Evolutionary conservation across 2,797 vertebrate genomes (phyloP).

Genomic region (Sparidentex hasta): DNA sequence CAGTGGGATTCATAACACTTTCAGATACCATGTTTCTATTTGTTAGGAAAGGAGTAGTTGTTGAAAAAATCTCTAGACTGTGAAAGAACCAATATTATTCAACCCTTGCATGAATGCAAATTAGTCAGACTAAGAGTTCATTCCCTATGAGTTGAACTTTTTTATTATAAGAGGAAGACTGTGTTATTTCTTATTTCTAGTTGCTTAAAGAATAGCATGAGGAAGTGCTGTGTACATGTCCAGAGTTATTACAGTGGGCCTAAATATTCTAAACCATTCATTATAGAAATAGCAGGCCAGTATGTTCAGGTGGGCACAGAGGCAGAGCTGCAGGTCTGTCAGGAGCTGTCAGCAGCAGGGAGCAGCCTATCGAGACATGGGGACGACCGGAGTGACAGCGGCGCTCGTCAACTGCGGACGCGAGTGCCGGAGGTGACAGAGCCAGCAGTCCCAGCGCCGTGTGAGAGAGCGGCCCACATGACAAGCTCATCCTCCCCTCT

Average conservation of each 20-base stretch:
- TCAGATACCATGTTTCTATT: neutral
- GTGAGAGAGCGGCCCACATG: conserved; percentile 47
- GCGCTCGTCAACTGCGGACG: conserved; percentile 44
- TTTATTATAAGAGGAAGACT: no score
- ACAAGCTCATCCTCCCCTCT: conserved; percentile 48
- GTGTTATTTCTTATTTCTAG: neutral
- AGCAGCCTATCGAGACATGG: conserved; percentile 38
- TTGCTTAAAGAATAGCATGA: conserved; percentile 7
- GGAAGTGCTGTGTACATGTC: neutral
- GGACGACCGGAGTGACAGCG: conserved; percentile 67
- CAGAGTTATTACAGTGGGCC: no score
- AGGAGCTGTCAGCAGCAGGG: conserved; percentile 61
- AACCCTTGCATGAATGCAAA: neutral
- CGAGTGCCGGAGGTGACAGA: conserved; percentile 66
- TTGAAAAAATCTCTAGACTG: no score
- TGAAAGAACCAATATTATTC: neutral
- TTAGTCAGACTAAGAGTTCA: neutral
- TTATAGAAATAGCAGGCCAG: conserved; percentile 28
- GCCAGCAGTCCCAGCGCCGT: conserved; percentile 32
- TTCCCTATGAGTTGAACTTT: neutral
- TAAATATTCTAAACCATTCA: conserved; percentile 15
- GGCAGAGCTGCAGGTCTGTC: conserved; percentile 52
- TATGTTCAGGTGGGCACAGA: conserved; percentile 60
- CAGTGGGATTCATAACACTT: neutral
- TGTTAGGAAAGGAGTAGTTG: neutral